Conservation (phyloP, 2,888 invertebrate species). For the Sarcophaga caerulescens region DNA sequence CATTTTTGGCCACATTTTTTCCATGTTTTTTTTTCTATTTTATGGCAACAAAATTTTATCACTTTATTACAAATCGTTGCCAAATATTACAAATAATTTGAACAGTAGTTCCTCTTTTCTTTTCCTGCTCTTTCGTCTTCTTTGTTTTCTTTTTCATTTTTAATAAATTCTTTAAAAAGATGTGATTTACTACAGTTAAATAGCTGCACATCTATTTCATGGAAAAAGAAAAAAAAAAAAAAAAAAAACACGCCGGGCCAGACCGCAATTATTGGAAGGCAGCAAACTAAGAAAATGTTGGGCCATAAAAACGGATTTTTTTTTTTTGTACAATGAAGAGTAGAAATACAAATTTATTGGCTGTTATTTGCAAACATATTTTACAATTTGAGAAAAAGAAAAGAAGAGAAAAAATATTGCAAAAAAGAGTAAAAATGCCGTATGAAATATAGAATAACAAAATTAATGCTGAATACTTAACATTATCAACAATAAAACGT, state of each 20-base stretch:
- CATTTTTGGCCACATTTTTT: not conserved
- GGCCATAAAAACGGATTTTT: not conserved
- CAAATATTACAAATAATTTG: slow-evolving; percentile 47
- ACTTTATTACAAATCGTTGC: slow-evolving; percentile 48
- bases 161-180: not conserved
- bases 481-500: not conserved
- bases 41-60: slow-evolving; percentile 34
- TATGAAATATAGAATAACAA: slow-evolving; percentile 44
- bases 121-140: no score
- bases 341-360: no score
- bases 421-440: not conserved
- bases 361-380: no score
- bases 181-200: slow-evolving; percentile 29
- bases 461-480: slow-evolving; percentile 62
- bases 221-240: no score
- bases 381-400: slow-evolving; percentile 17
- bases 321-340: no score
- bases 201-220: slow-evolving; percentile 9
- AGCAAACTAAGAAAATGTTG: not conserved
- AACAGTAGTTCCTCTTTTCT: not conserved
- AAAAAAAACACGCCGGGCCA: not conserved
- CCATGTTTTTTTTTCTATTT: not conserved
- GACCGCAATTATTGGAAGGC: not conserved
- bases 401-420: not conserved
- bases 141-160: not conserved